Conservation (phyloP, 1,140 invertebrate species). For the Meloidogyne hapla region DNA sequence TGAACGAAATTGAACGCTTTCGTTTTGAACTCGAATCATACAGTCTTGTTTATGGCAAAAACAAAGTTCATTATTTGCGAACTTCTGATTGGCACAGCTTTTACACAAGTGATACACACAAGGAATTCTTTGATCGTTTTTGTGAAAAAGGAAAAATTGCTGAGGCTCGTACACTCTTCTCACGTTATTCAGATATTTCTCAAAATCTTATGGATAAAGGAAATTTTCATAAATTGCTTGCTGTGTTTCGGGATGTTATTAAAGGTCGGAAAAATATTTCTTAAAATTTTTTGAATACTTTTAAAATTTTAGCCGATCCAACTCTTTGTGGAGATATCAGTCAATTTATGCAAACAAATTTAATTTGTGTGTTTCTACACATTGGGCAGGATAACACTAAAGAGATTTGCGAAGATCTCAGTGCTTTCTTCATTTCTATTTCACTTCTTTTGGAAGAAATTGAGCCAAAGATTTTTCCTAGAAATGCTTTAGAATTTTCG, state of each 20-base stretch:
- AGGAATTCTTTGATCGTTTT: constrained; percentile 28
- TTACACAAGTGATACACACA: constrained; percentile 22
- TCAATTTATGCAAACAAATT: constrained; percentile 28
- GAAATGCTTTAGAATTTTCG: constrained; percentile 34
- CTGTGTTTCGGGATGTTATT: constrained; percentile 10
- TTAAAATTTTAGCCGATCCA: constrained; percentile 24
- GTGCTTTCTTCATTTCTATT: constrained; percentile 24
- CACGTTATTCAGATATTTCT: constrained; percentile 21
- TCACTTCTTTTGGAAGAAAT: constrained; percentile 27
- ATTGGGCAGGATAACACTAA: not conserved
- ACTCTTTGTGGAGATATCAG: constrained; percentile 1
- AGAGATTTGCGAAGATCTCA: constrained; percentile 14
- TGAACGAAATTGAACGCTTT: constrained; percentile 31
- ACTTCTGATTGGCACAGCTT: constrained; percentile 20
- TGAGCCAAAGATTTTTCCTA: constrained; percentile 30
- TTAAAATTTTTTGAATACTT: constrained; percentile 13
- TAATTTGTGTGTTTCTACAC: constrained; percentile 8
- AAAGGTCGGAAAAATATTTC: not conserved
- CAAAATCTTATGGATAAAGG: constrained; percentile 6
- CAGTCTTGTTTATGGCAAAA: constrained; percentile 13
- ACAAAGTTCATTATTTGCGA: not conserved
- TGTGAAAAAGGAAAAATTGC: constrained; percentile 24
- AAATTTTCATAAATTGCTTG: constrained; percentile 7
- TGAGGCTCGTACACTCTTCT: constrained; percentile 28
- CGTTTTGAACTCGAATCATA: constrained; percentile 35